phyloP scores from a whole-genome alignment of 2,113 vertebrate species.

The Xiphophorus couchianus region DNA sequence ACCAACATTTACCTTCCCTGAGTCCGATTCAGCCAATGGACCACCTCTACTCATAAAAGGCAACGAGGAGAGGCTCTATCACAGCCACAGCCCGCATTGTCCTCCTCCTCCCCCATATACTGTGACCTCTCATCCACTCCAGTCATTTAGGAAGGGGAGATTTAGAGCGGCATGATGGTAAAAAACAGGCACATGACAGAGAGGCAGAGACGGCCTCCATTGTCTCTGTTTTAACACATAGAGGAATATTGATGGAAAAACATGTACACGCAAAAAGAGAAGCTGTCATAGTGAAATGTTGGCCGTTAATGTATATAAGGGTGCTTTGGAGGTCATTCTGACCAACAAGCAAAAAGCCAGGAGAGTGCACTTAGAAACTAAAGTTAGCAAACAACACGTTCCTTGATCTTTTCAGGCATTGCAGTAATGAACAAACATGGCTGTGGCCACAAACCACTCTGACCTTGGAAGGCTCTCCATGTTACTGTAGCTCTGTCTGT shows the following conservation, averaged over 20 bases:
- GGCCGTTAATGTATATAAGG: slow-evolving; percentile 58
- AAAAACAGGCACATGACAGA: slow-evolving; percentile 52
- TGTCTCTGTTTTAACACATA: slow-evolving; percentile 56
- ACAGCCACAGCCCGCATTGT: slow-evolving; percentile 53
- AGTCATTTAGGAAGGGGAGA: slow-evolving; percentile 71
- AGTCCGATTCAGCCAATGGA: slow-evolving; percentile 48
- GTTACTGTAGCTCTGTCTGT: slow-evolving; percentile 22
- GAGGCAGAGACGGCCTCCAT: slow-evolving; percentile 54
- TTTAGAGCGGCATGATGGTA: slow-evolving; percentile 69
- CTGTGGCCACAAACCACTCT: slow-evolving; percentile 20
- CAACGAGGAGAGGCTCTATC: slow-evolving; percentile 54
- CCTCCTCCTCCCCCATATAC: slow-evolving; percentile 57
- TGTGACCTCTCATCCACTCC: slow-evolving; percentile 70
- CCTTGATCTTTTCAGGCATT: slow-evolving; percentile 36
- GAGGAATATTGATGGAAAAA: slow-evolving; percentile 63
- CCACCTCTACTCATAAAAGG: slow-evolving; percentile 49
- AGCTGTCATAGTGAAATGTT: slow-evolving; percentile 41
- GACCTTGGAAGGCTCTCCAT: slow-evolving; percentile 52
- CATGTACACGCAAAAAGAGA: slow-evolving; percentile 65
- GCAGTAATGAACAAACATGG: slow-evolving; percentile 36
- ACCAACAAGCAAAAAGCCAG: slow-evolving; percentile 41
- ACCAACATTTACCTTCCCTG: slow-evolving; percentile 31
- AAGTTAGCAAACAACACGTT: slow-evolving; percentile 50
- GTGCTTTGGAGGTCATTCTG: slow-evolving; percentile 51
- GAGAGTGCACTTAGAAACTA: slow-evolving; percentile 54